Evolutionary conservation across 92 coral and sea anemone genomes (phyloP), one percentile per base, ranked within the genome.

Genomic region (Zoanthus gigantus): DNA sequence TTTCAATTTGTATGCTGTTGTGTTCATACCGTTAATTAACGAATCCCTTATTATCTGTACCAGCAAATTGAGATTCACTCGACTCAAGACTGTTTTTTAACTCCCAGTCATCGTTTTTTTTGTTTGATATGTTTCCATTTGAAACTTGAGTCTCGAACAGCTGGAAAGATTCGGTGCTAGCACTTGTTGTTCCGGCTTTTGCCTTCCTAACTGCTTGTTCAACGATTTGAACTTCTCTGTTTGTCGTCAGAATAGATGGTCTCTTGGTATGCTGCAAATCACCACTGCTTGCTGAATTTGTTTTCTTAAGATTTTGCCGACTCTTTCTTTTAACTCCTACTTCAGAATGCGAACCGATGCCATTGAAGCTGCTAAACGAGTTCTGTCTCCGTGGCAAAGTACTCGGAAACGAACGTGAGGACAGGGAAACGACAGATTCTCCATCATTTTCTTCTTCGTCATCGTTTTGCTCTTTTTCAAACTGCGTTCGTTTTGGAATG

Each of bases 401-500:
- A 31, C 75, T 81, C 45, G 85, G 76, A 50, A 81, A 66, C 45
- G 85, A 81, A 23, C 85, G 75, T 4, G 85, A 65, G 58, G 85
- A 81, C 44, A 81, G 66, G 7, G 74, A 76, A 53, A 37, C 84
- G 67, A 84, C 67, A 52, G 92, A 87, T 11, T 90, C 92, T 6
- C 13, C 61, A 34, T 84, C 92, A 32, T 87, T 90, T 63, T 89
- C 92, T 58, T 76, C 92, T 12, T 89, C 91, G 54, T 92, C 71
- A 54, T 86, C 83, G 63, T 90, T 88, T 75, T 82, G 75, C 6
- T 83, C 85, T 30, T 87, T 86, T 66, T 58, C 85, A 32, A 44
- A 65, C 18, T 81, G 73, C 14, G 23, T 81, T 46, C 85, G 85
- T 86, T 90, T 92, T 67, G 95, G 95, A 47, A 92, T 77, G 47